Base-by-base conservation (phyloP, 2,113 vertebrate genomes). In the Mus pahari region DNA sequence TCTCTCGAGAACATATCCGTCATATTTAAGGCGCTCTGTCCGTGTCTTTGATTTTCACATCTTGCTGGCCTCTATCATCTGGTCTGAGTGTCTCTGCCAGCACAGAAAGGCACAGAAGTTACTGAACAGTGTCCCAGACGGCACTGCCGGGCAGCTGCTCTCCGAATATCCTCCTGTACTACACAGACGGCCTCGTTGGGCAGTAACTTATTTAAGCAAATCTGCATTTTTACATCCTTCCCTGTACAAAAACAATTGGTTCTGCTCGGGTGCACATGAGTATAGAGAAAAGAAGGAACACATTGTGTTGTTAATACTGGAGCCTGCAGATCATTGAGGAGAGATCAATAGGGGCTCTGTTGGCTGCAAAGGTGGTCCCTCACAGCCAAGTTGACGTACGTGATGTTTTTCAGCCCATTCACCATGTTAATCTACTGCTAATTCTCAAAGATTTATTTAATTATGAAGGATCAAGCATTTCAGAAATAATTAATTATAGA, bases 401-500 rank as follows among this genome's bases (percentile, higher is more conserved):
- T 45, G 33, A 66, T 96, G 94, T 87, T 96, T 70, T 83, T 87
- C 77, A 78, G 77, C 26, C 62, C 42, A 42, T 42, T 71, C 39
- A 82, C 86, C 73, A 2, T 60, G 64, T 53, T 95, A 96, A 74
- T 91, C 91, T 97, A 91, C 92, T 93, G 92, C 77, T 95, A 95
- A 96, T 94, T 96, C 83, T 84, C 89, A 62, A 94, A 96, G 95
- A 93, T 88, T 95, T 96, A 96, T 95, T 98, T 96, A 97, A 97
- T 97, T 94, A 97, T 87, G 74, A 79, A 97, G 94, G 94, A 97
- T 86, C 87, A 94, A 83, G 92, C 71, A 91, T 97, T 97, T 95
- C 93, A 97, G 97, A 97, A 92, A 97, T 94, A 98, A 96, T 97
- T 96, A 96, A 97, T 96, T 96, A 84, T 96, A 95, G 92, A 97